Percentiles rank a stretch among this genome's conserved stretches.
These are phyloP conservation scores for Choloepus hoffmanni DNA, from an alignment of 2,113 vertebrate species.

Conservation along the genomic window DNA sequence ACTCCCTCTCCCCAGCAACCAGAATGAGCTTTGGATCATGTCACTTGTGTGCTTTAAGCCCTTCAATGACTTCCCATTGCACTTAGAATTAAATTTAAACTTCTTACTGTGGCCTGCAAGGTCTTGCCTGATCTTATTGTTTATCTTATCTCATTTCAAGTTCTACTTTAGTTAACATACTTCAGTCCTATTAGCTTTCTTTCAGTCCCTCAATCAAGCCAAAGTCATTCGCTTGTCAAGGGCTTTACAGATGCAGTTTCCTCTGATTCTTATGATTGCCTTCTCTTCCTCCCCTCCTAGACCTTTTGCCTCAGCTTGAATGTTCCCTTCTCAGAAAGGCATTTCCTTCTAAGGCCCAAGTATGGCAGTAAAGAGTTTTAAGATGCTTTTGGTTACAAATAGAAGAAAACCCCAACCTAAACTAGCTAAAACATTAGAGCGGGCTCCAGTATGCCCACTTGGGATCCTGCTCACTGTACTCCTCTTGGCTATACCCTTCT, in stretches of 20 bases:
- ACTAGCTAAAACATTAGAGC: neutral
- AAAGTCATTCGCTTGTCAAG: constrained; percentile 5
- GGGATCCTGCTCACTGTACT: neutral
- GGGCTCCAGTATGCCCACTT: neutral
- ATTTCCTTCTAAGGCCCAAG: neutral
- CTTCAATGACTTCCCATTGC: neutral
- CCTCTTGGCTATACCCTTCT: neutral
- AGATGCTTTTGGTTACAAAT: neutral
- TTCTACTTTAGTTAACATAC: neutral
- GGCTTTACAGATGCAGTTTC: neutral
- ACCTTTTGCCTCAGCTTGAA: neutral
- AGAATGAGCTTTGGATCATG: neutral
- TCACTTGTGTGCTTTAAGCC: neutral
- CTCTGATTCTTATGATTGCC: neutral
- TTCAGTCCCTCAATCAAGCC: neutral
- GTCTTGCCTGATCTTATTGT: neutral
- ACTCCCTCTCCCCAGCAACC: neutral
- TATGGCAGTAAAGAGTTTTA: neutral
- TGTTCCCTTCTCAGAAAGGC: neutral
- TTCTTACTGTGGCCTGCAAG: neutral
- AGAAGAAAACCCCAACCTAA: constrained; percentile 30
- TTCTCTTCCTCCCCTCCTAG: neutral
- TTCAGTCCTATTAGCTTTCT: neutral
- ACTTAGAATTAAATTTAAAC: constrained; percentile 27
- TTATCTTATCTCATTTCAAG: constrained; percentile 35